These are phyloP conservation scores for Quadriops clusia DNA, from an alignment of 2,888 invertebrate species.

Conservation along the genomic window DNA sequence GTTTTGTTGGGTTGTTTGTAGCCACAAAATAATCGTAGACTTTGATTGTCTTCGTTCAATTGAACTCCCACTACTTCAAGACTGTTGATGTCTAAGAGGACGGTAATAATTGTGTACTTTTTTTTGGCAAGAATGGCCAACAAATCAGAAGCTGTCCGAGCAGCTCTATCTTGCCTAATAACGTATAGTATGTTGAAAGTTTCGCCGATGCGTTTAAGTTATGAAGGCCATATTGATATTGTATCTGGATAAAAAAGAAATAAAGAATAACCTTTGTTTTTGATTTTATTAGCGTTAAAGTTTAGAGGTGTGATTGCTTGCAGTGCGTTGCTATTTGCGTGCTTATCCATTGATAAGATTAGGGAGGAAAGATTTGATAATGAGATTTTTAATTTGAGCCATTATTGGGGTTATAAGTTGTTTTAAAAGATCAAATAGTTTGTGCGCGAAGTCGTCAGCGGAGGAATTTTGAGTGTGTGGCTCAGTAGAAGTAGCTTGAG, in stretches of 20 bases:
- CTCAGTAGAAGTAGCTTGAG: neutral
- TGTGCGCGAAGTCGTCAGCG: slow-evolving; percentile 1
- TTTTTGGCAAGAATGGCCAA: slow-evolving; percentile 2
- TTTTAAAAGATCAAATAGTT: no score
- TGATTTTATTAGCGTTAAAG: slow-evolving; percentile 10
- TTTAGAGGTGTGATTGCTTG: slow-evolving; percentile 8
- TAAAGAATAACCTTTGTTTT: slow-evolving; percentile 1
- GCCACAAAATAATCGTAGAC: slow-evolving; percentile 1
- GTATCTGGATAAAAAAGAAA: slow-evolving; percentile 8
- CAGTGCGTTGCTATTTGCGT: no score
- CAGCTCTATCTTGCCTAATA: slow-evolving; percentile 2
- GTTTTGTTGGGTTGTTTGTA: slow-evolving; percentile 5
- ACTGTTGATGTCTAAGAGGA: neutral
- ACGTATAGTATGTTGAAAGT: slow-evolving; percentile 4
- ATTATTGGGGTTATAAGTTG: slow-evolving; percentile 6
- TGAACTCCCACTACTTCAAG: neutral
- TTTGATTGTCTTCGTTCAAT: neutral
- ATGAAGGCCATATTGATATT: slow-evolving; percentile 9
- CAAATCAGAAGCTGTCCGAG: slow-evolving; percentile 1
- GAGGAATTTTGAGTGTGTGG: neutral
- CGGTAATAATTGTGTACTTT: neutral
- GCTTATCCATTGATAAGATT: slow-evolving; percentile 6
- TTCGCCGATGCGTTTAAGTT: slow-evolving; percentile 9
- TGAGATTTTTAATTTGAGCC: slow-evolving; percentile 4
- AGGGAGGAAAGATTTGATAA: slow-evolving; percentile 6